Conservation (phyloP, 2,888 invertebrate genomes). For the Parnassius glacialis region DNA sequence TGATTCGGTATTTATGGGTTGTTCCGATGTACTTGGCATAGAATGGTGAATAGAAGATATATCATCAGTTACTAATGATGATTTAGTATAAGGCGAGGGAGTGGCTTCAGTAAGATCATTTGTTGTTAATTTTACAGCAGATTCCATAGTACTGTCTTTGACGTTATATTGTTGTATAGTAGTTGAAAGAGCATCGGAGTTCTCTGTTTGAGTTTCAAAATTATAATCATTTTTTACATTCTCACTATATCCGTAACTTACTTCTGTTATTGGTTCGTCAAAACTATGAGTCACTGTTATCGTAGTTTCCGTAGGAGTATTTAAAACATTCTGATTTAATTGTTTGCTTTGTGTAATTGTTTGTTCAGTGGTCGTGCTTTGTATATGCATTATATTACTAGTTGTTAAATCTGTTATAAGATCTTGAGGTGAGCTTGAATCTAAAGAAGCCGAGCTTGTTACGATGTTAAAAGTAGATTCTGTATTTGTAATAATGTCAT, state of each 20-base stretch:
- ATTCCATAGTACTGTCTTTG: not conserved
- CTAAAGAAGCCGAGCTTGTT: too few relatives aligned
- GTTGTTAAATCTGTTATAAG: too few relatives aligned
- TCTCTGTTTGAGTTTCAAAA: slow-evolving; percentile 3
- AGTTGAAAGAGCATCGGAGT: not conserved
- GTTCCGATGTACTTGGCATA: not conserved
- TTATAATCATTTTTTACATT: slow-evolving; percentile 2
- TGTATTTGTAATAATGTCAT: not conserved
- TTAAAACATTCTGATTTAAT: too few relatives aligned
- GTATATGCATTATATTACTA: too few relatives aligned
- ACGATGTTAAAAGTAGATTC: not conserved
- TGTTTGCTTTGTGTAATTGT: too few relatives aligned
- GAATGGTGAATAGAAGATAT: not conserved
- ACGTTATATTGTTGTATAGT: not conserved
- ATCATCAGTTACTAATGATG: not conserved
- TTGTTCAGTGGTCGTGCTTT: too few relatives aligned
- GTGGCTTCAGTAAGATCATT: too few relatives aligned
- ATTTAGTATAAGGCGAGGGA: not conserved
- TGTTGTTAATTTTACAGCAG: not conserved
- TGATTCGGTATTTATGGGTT: not conserved
- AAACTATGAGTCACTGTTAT: not conserved
- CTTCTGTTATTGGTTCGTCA: not conserved
- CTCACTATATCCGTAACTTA: slow-evolving; percentile 1
- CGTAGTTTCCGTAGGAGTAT: too few relatives aligned
- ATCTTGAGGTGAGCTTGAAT: too few relatives aligned